phyloP scores from a whole-genome alignment of 2,113 vertebrate species.

The Neolamprologus hecqui region DNA sequence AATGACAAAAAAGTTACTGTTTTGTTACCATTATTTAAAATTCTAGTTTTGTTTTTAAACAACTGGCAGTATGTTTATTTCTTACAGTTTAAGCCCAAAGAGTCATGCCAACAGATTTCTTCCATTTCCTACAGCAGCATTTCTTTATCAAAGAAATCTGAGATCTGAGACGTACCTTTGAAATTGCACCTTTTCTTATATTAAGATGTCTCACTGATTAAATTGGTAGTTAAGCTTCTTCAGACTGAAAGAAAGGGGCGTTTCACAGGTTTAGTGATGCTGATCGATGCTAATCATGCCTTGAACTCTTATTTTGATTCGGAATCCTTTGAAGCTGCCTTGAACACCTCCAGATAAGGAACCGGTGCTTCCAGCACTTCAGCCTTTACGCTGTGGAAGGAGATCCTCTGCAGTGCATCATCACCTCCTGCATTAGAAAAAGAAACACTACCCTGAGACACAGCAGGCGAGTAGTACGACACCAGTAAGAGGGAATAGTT shows the following conservation, averaged over 20 bases:
- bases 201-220: neutral
- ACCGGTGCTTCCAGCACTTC: neutral
- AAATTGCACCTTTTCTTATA: neutral
- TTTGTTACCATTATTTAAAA: neutral
- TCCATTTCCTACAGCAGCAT: neutral
- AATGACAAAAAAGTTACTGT: neutral
- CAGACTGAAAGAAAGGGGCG: neutral
- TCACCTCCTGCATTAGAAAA: neutral
- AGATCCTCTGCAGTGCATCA: neutral
- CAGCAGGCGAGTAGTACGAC: neutral
- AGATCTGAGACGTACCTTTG: neutral
- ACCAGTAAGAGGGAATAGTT: constrained; percentile 5
- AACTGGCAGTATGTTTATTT: neutral
- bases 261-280: neutral
- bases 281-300: neutral
- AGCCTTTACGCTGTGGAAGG: neutral
- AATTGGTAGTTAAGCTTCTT: neutral
- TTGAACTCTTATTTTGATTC: neutral
- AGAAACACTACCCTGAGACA: neutral
- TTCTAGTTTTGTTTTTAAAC: neutral
- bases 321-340: neutral
- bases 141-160: neutral
- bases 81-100: neutral
- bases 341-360: neutral
- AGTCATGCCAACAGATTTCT: neutral